Base-by-base conservation (phyloP, 2,888 invertebrate genomes). In the Leptothorax acervorum region DNA sequence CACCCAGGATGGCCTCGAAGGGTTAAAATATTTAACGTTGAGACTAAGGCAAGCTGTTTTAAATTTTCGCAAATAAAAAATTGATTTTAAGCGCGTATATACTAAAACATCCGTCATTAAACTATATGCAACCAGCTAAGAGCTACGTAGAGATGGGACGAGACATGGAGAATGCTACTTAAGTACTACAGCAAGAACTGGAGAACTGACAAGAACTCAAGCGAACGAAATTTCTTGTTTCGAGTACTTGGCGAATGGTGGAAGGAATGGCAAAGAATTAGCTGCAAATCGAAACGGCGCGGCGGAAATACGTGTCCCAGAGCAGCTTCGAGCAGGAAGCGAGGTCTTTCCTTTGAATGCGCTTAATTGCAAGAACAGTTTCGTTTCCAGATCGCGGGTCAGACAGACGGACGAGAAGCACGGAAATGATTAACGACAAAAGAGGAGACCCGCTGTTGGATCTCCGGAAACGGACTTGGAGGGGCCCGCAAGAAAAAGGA, bases 291-390 rank as follows among this genome's bases (percentile, higher is more conserved):
- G 87, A 87, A 75, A 85, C 85, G 70, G 82, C 23, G 85, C 28
- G 84, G 65, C 90, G 89, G 86, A 90, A 89, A 82, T 87, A 88
- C 90, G 87, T 87, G 85, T 87, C 85, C 60, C 90, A 55, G 82
- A 83, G 84, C 48, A 75, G 74, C 83, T 65, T 62, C 23, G 74
- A 28, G 28, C 48, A 83, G 87, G 83, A 90, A 85, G 74, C 74
- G 81, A 60, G 86, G 71, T 85, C 85, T 90, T 86, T 83, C 89
- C 89, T 90, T 92, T 92, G 92, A 91, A 92, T 91, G 86, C 87
- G 89, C 87, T 91, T 90, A 91, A 92, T 90, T 91, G 91, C 89
- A 86, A 88, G 90, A 91, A 92, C 91, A 89, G 88, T 91, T 91
- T 89, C 90, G 88, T 88, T 90, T 86, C 71, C 85, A 87, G 88